These are phyloP conservation scores for Athripsodes cinereus DNA, from an alignment of 2,888 invertebrate species.

Conservation along the genomic window DNA sequence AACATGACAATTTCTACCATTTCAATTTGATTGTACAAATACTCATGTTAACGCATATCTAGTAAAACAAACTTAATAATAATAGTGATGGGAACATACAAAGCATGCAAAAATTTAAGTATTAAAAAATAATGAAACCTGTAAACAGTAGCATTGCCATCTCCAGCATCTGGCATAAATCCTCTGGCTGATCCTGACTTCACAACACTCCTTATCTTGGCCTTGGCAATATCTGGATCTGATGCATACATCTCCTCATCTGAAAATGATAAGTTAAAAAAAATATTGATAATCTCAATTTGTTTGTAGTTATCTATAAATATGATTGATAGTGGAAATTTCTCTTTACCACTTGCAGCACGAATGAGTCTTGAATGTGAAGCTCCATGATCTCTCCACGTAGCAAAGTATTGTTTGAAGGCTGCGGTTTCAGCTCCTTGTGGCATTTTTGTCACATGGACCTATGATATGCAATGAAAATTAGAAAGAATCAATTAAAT, in stretches of 20 bases:
- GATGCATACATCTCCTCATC: conserved; percentile 44
- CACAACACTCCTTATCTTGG: conserved; percentile 40
- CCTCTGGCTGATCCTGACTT: conserved; percentile 58
- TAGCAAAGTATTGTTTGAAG: conserved; percentile 83
- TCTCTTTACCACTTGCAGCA: conserved; percentile 38
- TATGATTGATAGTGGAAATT: too few relatives aligned
- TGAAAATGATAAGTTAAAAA: conserved; percentile 27
- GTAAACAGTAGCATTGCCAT: conserved; percentile 48
- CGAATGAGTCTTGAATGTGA: conserved; percentile 52
- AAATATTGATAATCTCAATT: background rate
- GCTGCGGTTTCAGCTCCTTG: conserved; percentile 79
- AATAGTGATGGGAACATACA: too few relatives aligned
- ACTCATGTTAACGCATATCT: too few relatives aligned
- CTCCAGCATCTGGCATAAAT: conserved; percentile 70
- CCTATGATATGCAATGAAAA: too few relatives aligned
- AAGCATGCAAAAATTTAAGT: too few relatives aligned
- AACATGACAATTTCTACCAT: too few relatives aligned
- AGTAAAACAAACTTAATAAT: too few relatives aligned
- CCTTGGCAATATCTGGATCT: conserved; percentile 38
- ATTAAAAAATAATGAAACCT: conserved; percentile 38
- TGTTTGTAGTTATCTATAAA: background rate
- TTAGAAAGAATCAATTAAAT: too few relatives aligned
- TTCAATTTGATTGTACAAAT: too few relatives aligned
- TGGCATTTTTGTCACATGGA: conserved; percentile 64
- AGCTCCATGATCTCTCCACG: conserved; percentile 68